Evolutionary conservation across 2,888 invertebrate genomes (phyloP).

Genomic region (Lasius platythorax): DNA sequence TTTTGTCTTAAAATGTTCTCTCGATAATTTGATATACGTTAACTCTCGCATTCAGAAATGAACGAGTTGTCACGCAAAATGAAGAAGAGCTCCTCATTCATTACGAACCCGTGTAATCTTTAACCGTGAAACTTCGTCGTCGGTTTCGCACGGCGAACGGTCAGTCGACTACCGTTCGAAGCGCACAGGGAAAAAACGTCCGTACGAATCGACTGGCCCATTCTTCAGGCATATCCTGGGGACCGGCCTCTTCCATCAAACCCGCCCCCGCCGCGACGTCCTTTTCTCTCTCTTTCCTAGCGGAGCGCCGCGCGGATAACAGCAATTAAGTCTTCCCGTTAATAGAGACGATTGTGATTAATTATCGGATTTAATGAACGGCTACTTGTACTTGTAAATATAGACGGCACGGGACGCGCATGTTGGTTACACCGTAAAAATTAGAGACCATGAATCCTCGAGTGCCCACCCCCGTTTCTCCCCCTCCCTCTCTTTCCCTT

Average conservation of each 20-base stretch:
- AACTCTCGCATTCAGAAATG: not conserved
- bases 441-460: slow-evolving; percentile 84
- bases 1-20: not conserved
- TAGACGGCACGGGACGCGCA: slow-evolving; percentile 74
- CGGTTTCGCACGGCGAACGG: slow-evolving; percentile 75
- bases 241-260: slow-evolving; percentile 63
- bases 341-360: slow-evolving; percentile 85
- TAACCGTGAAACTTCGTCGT: slow-evolving; percentile 72
- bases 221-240: slow-evolving; percentile 81
- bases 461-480: slow-evolving; percentile 52
- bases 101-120: slow-evolving; percentile 20
- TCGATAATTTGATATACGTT: not conserved
- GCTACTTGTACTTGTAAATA: slow-evolving; percentile 83
- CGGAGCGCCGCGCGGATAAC: slow-evolving; percentile 82
- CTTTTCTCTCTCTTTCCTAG: slow-evolving; percentile 68
- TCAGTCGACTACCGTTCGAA: slow-evolving; percentile 61
- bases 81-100: not conserved
- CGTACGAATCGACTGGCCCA: slow-evolving; percentile 74
- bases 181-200: slow-evolving; percentile 59
- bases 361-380: slow-evolving; percentile 85
- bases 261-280: slow-evolving; percentile 63
- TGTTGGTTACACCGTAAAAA: slow-evolving; percentile 83
- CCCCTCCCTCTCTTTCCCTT: slow-evolving; percentile 49
- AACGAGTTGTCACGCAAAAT: not conserved
- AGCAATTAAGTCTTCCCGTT: slow-evolving; percentile 85